Evolutionary conservation across 1,140 invertebrate species (phyloP), one percentile per base, ranked within the genome.

Genomic region (Drosophila subpulchrella): DNA sequence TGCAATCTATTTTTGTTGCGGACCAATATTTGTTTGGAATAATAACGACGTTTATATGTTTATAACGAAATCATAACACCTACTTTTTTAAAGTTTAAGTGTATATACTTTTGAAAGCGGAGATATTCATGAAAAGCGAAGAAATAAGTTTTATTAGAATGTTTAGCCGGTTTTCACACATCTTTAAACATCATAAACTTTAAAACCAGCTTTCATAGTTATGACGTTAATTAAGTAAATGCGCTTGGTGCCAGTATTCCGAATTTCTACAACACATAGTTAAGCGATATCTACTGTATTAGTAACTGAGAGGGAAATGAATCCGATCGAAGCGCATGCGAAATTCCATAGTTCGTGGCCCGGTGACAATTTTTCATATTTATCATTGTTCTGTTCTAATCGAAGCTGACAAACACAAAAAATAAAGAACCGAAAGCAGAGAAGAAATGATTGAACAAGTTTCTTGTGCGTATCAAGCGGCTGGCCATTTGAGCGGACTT

Each of bases 381-480:
- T 75, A 79, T 65, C 56, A 71, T 72, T 50, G 68, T 72, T 71
- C 34, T 41, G 41, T 27, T 47, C 66, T 24, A 72, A 72, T 72
- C 68, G 66, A 72, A 71, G 54, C 56, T 53, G 42, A 75, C 61
- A 78, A 55, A 73, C 56, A 62, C 34, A 59, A 39, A 61, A 53
- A 41, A 42, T 57, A 56, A 48, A 60, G 0, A 46, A 46, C 54
- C 42, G 66, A 72, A 77, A 38, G 62, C 47, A 57, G 59, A 56
- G 59, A 68, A 76, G 63, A 86, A 89, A 75, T 77, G 61, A 83
- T 77, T 88, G 85, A 88, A 86, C 83, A 86, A 88, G 83, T 86
- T 86, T 86, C 32, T 70, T 83, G 84, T 86, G 80, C 83, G 83
- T 83, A 83, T 68, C 66, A 70, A 70, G 63, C 75, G 44, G 53